These are phyloP conservation scores for Phaetusa simplex DNA, from an alignment of 2,113 vertebrate genomes.

Conservation along the genomic window DNA sequence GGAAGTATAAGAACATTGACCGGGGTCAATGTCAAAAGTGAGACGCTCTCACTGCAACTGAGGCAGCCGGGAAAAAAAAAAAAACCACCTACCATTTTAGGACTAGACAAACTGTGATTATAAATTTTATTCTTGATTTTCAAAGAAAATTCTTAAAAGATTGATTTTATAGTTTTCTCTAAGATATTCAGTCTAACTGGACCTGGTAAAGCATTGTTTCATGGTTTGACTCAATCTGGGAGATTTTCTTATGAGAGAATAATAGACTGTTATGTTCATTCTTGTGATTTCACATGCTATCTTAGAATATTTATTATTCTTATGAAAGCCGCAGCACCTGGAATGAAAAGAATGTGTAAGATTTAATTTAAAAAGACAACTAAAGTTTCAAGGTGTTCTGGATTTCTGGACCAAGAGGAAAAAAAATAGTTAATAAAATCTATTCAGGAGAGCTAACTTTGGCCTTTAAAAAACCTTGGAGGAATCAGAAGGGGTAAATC, in stretches of 20 bases:
- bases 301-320: not conserved
- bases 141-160: not conserved
- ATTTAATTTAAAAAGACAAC: not conserved
- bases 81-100: not conserved
- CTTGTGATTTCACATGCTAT: not conserved
- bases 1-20: not conserved
- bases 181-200: not conserved
- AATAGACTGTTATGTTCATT: not conserved
- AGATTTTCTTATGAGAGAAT: not conserved
- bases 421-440: not conserved
- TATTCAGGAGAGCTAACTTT: not conserved
- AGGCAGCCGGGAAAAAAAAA: not conserved
- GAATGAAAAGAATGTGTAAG: not conserved
- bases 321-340: not conserved
- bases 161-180: not conserved
- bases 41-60: not conserved
- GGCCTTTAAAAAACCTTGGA: not conserved
- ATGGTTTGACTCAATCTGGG: not conserved
- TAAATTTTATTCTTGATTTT: not conserved
- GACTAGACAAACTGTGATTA: not conserved
- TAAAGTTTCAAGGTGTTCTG: not conserved
- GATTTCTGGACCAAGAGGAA: not conserved
- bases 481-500: not conserved
- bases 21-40: not conserved
- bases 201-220: not conserved